Conservation (phyloP, 2,797 vertebrate genomes). For the Orestias chungarensis region DNA sequence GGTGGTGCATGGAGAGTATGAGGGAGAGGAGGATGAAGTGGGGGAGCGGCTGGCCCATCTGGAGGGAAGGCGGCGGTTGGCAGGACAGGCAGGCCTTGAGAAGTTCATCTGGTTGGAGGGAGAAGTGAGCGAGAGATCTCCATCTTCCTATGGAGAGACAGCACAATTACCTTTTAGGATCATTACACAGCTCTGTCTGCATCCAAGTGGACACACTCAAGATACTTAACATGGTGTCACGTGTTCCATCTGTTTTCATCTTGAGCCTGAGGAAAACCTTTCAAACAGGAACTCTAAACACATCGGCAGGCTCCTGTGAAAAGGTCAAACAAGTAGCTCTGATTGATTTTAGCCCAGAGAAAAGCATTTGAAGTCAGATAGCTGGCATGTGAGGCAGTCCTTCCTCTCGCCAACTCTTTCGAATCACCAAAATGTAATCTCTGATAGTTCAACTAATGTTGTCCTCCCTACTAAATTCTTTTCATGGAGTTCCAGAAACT, state of each 20-base stretch:
- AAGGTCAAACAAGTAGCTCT: slow-evolving; percentile 32
- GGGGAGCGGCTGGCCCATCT: slow-evolving; percentile 88
- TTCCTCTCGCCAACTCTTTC: slow-evolving; percentile 13
- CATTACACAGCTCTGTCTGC: slow-evolving; percentile 56
- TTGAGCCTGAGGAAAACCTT: slow-evolving; percentile 68
- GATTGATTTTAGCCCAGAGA: slow-evolving; percentile 12
- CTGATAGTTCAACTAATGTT: slow-evolving; percentile 20
- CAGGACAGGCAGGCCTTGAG: slow-evolving; percentile 89
- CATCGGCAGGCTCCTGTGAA: slow-evolving; percentile 37
- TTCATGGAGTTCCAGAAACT: slow-evolving; percentile 51
- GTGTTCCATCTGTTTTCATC: slow-evolving; percentile 72
- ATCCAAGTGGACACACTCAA: slow-evolving; percentile 47
- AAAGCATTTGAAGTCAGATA: slow-evolving; percentile 17
- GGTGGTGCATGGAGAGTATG: slow-evolving; percentile 64
- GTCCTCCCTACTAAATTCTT: slow-evolving; percentile 28
- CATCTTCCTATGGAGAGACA: slow-evolving; percentile 74
- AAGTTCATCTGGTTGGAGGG: slow-evolving; percentile 84
- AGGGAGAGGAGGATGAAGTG: slow-evolving; percentile 66
- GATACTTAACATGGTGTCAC: slow-evolving; percentile 77
- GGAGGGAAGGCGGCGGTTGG: slow-evolving; percentile 91
- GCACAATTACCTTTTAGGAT: slow-evolving; percentile 71
- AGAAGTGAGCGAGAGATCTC: slow-evolving; percentile 57
- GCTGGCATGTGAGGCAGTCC: slow-evolving; percentile 6
- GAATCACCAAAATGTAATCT: slow-evolving; percentile 14
- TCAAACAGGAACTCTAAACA: slow-evolving; percentile 60